Conservation (phyloP, 2,888 invertebrate genomes). For the Sinopyrophorus schimmeli region DNA sequence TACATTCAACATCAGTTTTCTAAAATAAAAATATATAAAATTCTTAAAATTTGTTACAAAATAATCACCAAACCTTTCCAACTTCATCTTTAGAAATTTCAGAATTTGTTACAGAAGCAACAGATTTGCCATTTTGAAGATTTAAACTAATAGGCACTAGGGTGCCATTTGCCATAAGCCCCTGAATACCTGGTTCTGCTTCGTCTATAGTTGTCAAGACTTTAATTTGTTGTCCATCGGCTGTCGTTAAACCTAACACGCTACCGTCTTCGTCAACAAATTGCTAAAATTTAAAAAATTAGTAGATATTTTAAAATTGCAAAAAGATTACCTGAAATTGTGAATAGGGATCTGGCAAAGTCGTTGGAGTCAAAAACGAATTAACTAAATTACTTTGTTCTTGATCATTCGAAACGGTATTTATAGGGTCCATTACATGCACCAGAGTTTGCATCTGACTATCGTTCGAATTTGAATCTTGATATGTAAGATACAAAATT, state of each 20-base stretch:
- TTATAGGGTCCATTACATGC: slow-evolving; percentile 42
- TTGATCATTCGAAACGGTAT: slow-evolving; percentile 6
- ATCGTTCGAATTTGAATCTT: slow-evolving; percentile 54
- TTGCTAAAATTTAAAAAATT: slow-evolving; percentile 49
- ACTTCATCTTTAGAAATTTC: not conserved
- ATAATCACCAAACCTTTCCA: not conserved
- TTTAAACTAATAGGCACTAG: slow-evolving; percentile 51
- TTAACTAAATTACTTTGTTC: slow-evolving; percentile 10
- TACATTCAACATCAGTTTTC: no score
- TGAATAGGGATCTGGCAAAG: slow-evolving; percentile 27
- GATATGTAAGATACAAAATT: slow-evolving; percentile 59
- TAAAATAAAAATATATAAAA: no score
- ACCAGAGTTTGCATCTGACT: slow-evolving; percentile 48
- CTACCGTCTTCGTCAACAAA: slow-evolving; percentile 72
- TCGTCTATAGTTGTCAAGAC: slow-evolving; percentile 63
- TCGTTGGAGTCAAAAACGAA: slow-evolving; percentile 11
- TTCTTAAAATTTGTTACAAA: not conserved
- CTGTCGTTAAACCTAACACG: slow-evolving; percentile 68
- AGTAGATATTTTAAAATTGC: no score
- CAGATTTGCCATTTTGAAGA: slow-evolving; percentile 42
- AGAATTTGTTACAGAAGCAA: slow-evolving; percentile 28
- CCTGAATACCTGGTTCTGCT: slow-evolving; percentile 55
- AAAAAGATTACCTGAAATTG: slow-evolving; percentile 36
- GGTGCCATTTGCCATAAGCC: slow-evolving; percentile 55
- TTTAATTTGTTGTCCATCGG: slow-evolving; percentile 68